phyloP scores from a whole-genome alignment of 2,888 invertebrate genomes.

The Reticulitermes lucifugus region DNA sequence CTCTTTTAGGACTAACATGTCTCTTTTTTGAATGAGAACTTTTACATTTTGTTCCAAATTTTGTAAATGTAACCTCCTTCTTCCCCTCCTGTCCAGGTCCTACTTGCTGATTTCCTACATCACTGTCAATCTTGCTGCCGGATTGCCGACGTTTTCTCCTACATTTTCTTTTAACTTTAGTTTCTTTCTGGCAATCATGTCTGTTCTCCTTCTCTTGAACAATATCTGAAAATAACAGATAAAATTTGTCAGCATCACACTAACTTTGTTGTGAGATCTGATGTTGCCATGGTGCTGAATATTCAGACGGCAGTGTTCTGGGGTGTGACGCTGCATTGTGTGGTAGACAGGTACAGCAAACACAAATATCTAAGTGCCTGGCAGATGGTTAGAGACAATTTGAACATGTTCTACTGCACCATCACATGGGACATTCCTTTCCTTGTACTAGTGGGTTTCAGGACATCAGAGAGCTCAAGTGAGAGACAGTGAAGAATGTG shows the following conservation, averaged over 20 bases:
- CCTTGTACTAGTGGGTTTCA: no score
- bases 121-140: neutral
- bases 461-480: no score
- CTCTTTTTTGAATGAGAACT: slow-evolving; percentile 20
- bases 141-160: slow-evolving; percentile 24
- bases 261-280: no score
- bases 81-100: neutral
- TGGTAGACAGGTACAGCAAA: no score
- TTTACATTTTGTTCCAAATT: slow-evolving; percentile 14
- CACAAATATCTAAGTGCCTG: no score
- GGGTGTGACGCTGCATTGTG: no score
- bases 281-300: no score
- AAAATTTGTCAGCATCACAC: neutral
- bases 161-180: slow-evolving; percentile 7
- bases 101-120: neutral
- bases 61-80: neutral
- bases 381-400: no score
- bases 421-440: no score
- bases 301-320: no score
- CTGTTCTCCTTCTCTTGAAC: slow-evolving; percentile 39
- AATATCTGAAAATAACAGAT: slow-evolving; percentile 9
- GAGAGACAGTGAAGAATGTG: no score
- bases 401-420: no score
- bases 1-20: slow-evolving; percentile 14
- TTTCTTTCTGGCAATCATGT: slow-evolving; percentile 12